phyloP scores from a whole-genome alignment of 2,113 vertebrate genomes.

The Suricata suricatta region DNA sequence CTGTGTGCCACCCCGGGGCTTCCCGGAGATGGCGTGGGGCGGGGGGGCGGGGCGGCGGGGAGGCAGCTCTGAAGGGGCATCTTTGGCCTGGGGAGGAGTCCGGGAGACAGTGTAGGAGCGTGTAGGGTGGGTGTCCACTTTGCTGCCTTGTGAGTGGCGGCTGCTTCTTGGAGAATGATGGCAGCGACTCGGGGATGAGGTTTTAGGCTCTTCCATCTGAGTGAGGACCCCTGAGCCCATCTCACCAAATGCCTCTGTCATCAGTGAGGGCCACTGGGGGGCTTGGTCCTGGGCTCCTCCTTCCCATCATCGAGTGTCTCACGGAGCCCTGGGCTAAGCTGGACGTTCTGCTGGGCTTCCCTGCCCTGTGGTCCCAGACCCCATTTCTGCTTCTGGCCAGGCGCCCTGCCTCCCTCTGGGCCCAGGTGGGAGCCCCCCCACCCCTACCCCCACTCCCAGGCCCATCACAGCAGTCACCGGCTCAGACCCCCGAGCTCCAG shows the following conservation, averaged over 20 bases:
- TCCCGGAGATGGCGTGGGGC: background rate
- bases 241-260: background rate
- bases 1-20: background rate
- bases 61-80: background rate
- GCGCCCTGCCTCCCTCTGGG: background rate
- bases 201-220: background rate
- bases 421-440: background rate
- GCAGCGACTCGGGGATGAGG: fast-evolving
- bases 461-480: background rate
- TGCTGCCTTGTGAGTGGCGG: background rate
- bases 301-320: background rate
- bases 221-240: fast-evolving
- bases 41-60: no score
- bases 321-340: background rate
- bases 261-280: background rate
- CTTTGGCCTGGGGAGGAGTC: background rate
- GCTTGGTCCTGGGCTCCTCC: background rate
- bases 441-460: no score
- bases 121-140: fast-evolving
- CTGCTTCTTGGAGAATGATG: background rate
- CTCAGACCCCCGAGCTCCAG: background rate
- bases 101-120: no score
- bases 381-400: background rate
- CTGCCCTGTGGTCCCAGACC: background rate
- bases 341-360: no score